Evolutionary conservation across 1,140 invertebrate genomes (phyloP).

Genomic region (Akabosia matsudoensis): DNA sequence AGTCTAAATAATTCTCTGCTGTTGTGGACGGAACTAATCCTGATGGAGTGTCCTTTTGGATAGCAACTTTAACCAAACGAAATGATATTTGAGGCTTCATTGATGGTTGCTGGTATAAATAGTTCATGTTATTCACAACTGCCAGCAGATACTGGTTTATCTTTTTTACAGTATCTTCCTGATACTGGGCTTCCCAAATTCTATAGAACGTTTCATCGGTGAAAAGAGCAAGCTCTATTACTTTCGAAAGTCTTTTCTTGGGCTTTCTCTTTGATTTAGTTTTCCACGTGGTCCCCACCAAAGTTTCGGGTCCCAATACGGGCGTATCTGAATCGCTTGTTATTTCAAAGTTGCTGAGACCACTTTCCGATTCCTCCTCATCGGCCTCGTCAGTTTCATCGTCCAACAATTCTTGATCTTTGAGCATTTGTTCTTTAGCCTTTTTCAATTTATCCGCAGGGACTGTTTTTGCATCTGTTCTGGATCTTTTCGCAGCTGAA

Average conservation of each 20-base stretch:
- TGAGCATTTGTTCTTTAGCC: background rate
- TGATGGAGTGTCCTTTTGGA: background rate
- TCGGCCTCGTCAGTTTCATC: background rate
- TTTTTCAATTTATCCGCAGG: background rate
- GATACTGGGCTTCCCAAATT: background rate
- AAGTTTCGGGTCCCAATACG: background rate
- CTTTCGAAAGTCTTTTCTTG: background rate
- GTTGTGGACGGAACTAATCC: background rate
- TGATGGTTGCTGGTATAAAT: constrained; percentile 18
- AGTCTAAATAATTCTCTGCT: constrained; percentile 7
- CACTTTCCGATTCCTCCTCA: background rate
- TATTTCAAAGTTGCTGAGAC: background rate
- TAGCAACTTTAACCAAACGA: constrained; percentile 7
- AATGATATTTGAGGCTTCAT: constrained; percentile 4
- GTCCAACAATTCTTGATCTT: background rate
- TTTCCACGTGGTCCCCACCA: background rate
- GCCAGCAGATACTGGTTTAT: background rate
- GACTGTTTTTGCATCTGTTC: background rate
- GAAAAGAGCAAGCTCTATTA: constrained; percentile 20
- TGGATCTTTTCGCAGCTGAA: background rate
- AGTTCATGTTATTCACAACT: constrained; percentile 16
- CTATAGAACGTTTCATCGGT: background rate
- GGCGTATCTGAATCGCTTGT: background rate
- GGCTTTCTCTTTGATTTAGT: background rate
- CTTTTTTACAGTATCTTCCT: background rate